Base-by-base conservation (phyloP, 2,797 vertebrate genomes). In the Calcarius lapponicus region DNA sequence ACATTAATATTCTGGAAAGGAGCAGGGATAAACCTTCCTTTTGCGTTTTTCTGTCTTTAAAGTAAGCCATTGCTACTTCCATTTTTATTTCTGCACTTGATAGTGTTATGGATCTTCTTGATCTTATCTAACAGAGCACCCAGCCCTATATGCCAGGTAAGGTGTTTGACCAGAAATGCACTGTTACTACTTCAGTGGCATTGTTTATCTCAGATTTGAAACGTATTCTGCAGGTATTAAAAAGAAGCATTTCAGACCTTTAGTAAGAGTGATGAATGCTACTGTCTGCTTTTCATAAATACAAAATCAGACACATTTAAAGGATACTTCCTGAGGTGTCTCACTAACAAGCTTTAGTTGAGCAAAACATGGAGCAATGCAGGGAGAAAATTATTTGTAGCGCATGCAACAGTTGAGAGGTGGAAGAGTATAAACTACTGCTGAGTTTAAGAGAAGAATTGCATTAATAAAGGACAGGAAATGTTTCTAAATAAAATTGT, bases 1-100 rank as follows among this genome's bases (percentile, higher is more conserved):
- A 88, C 62, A 62, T 76, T 93, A 72, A 57, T 88, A 76, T 71
- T 90, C 67, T 81, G 88, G 86, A 92, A 96, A 67, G 91, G 47
- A 87, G 48, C 38, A 83, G 67, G 70, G 50, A 85, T 83, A 65
- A 94, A 80, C 20, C 54, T 71, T 92, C 72, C 53, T 97, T 94
- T 86, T 69, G 62, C 81, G 91, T 75, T 57, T 25, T 73, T 73
- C 21, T 75, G 43, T 90, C 72, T 93, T 94, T 80, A 87, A 89
- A 95, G 40, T 92, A 73, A 75, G 38, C 51, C 34, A 62, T 64
- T 86, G 53, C 31, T 61, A 38, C 25, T 86, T 56, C 57, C 9
- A 17, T 69, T 90, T 79, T 79, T 62, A 71, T 73, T 94, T 79
- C 47, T 74, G 21, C 43, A 21, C 28, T 83, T 90, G 47, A 21